Evolutionary conservation across 2,113 vertebrate genomes (phyloP).

Genomic region (Sinocyclocheilus anophthalmus): DNA sequence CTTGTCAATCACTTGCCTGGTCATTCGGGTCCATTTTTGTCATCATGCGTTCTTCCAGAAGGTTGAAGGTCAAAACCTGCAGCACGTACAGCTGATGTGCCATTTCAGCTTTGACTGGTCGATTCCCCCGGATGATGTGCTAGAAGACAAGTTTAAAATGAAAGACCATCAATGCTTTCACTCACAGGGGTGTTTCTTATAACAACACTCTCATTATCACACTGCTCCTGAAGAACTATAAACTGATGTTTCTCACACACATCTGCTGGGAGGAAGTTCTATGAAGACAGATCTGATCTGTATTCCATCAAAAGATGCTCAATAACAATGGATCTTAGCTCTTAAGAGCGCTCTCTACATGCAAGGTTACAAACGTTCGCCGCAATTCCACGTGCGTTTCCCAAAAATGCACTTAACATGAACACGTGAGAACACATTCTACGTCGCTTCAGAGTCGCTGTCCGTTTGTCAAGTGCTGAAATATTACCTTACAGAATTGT

Average conservation of each 20-base stretch:
- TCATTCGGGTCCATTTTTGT: slow-evolving; percentile 98
- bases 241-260: background rate
- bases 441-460: too few relatives aligned
- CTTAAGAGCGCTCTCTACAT: too few relatives aligned
- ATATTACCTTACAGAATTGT: too few relatives aligned
- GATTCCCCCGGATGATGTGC: slow-evolving; percentile 95
- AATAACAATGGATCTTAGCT: too few relatives aligned
- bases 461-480: too few relatives aligned
- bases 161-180: background rate
- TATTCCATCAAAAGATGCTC: background rate
- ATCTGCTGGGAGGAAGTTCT: background rate
- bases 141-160: slow-evolving; percentile 53
- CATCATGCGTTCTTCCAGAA: slow-evolving; percentile 98
- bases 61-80: slow-evolving; percentile 96
- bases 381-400: too few relatives aligned
- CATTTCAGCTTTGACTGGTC: slow-evolving; percentile 99
- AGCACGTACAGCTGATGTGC: slow-evolving; percentile 97
- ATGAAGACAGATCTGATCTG: background rate
- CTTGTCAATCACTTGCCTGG: slow-evolving; percentile 74
- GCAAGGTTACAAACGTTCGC: too few relatives aligned
- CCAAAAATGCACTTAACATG: too few relatives aligned
- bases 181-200: background rate
- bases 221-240: background rate
- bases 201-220: too few relatives aligned
- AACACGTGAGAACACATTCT: too few relatives aligned